Evolutionary conservation across 2,888 invertebrate genomes (phyloP).

Genomic region (Agrotis ipsilon): DNA sequence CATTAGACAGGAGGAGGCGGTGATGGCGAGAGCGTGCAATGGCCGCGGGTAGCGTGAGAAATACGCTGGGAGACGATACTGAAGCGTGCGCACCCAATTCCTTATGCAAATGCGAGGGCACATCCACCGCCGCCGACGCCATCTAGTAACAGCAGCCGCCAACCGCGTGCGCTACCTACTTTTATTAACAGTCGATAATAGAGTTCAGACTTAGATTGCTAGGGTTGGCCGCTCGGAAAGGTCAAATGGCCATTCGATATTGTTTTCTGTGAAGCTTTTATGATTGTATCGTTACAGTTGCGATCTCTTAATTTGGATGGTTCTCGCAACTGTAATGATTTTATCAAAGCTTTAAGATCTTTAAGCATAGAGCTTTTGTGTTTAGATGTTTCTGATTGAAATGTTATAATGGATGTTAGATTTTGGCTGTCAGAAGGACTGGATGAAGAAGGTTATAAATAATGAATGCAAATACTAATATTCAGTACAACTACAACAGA

Average conservation of each 20-base stretch:
- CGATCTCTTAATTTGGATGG: slow-evolving; percentile 22
- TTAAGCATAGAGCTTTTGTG: neutral
- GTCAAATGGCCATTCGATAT: slow-evolving; percentile 58
- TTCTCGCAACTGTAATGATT: slow-evolving; percentile 4
- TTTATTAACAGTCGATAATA: slow-evolving; percentile 81
- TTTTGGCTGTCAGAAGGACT: neutral
- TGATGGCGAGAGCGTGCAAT: slow-evolving; percentile 71
- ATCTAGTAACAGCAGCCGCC: slow-evolving; percentile 67
- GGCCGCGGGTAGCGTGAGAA: slow-evolving; percentile 86
- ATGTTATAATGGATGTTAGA: neutral
- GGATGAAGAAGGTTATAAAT: neutral
- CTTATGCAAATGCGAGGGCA: slow-evolving; percentile 86
- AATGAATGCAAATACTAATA: neutral
- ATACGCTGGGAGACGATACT: slow-evolving; percentile 80
- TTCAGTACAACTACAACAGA: neutral
- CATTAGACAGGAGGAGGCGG: slow-evolving; percentile 76
- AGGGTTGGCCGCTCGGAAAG: slow-evolving; percentile 67
- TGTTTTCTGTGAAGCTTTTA: slow-evolving; percentile 41
- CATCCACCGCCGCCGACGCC: slow-evolving; percentile 75
- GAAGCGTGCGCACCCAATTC: slow-evolving; percentile 89
- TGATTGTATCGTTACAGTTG: slow-evolving; percentile 35
- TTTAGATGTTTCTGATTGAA: neutral
- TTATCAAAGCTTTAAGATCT: neutral
- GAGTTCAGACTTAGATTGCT: slow-evolving; percentile 74
- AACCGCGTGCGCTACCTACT: slow-evolving; percentile 78